These are phyloP conservation scores for Psittacula cyanocephala DNA, from an alignment of 2,113 vertebrate species.

Conservation along the genomic window DNA sequence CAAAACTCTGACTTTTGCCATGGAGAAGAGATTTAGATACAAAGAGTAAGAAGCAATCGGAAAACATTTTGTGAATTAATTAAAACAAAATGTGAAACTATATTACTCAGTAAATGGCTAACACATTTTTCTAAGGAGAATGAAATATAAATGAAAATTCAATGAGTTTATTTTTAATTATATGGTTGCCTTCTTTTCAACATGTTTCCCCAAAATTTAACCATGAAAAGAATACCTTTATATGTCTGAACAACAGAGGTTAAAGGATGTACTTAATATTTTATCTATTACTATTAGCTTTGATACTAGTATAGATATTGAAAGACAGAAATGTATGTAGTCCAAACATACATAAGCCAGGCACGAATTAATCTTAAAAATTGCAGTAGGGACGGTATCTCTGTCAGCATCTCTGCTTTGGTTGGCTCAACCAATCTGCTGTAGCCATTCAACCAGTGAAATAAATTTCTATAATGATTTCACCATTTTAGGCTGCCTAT, in stretches of 20 bases:
- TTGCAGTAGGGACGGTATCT: background rate
- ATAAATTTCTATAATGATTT: constrained; percentile 61
- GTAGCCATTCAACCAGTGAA: constrained; percentile 22
- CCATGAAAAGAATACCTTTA: background rate
- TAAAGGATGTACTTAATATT: background rate
- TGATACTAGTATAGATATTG: background rate
- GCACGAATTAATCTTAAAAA: background rate
- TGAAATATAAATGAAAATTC: background rate
- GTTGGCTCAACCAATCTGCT: constrained; percentile 28
- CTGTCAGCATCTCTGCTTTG: background rate
- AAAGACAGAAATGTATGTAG: background rate
- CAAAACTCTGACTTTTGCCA: background rate
- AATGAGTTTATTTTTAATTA: background rate
- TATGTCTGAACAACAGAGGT: background rate
- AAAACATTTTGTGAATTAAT: background rate
- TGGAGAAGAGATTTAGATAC: background rate
- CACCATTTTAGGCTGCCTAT: constrained; percentile 48
- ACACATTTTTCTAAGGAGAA: background rate
- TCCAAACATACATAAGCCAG: background rate
- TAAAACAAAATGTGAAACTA: background rate
- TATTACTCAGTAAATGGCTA: background rate
- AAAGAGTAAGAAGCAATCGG: background rate
- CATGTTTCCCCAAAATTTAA: background rate
- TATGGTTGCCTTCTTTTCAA: background rate
- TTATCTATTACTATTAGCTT: background rate